Percentiles rank a stretch among this genome's conserved stretches.
Conservation (phyloP, 2,113 vertebrate species). For the Micromys minutus region DNA sequence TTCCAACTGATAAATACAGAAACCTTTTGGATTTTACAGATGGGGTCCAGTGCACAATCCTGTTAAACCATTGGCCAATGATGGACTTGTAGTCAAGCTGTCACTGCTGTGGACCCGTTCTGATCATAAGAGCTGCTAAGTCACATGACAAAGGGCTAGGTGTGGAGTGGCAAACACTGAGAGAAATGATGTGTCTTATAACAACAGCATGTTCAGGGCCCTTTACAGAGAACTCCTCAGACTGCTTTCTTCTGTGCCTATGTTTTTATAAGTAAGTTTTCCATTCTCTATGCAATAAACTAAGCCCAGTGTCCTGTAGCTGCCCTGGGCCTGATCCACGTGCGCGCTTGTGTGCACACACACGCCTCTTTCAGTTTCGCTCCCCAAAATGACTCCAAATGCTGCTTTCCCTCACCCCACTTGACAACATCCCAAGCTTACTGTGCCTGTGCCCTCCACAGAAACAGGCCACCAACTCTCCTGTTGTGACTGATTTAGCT, state of each 20-base stretch:
- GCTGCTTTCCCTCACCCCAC: not conserved
- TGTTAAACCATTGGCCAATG: not conserved
- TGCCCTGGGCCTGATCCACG: not conserved
- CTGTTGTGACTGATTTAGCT: not conserved
- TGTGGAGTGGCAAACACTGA: not conserved
- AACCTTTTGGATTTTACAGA: not conserved
- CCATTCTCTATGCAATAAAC: not conserved
- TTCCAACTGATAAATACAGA: not conserved
- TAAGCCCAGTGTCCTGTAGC: not conserved
- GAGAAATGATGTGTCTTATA: not conserved
- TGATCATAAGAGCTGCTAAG: not conserved
- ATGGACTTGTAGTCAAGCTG: not conserved
- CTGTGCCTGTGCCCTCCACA: not conserved
- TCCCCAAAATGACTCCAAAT: not conserved
- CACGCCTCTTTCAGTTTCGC: not conserved
- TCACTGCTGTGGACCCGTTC: not conserved
- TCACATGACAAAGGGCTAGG: not conserved
- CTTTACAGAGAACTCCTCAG: not conserved
- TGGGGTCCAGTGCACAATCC: not conserved
- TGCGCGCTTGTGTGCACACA: too few species aligned
- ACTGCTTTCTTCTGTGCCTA: not conserved
- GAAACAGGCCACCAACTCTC: rapidly evolving
- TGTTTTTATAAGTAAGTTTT: not conserved
- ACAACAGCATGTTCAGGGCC: not conserved
- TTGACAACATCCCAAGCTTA: not conserved